These are phyloP conservation scores for Drosophila subobscura DNA, from an alignment of 1,140 invertebrate genomes.

Conservation along the genomic window DNA sequence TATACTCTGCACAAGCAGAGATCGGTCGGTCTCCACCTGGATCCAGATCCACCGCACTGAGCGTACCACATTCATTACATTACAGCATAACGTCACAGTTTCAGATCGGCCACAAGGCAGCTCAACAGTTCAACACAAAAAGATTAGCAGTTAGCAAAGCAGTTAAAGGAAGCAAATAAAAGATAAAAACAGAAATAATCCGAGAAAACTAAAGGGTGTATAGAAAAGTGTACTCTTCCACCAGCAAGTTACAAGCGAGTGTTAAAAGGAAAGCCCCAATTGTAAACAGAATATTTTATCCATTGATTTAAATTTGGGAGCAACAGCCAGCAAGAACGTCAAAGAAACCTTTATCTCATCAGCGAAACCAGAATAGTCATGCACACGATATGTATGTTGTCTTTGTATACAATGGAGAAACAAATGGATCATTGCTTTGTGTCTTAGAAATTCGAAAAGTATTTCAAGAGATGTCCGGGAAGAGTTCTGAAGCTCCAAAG, in stretches of 20 bases:
- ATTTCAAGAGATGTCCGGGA: not conserved
- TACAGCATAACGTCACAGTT: constrained; percentile 81
- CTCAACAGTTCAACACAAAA: constrained; percentile 40
- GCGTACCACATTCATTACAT: constrained; percentile 45
- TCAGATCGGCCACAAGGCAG: constrained; percentile 69
- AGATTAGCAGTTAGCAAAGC: constrained; percentile 32
- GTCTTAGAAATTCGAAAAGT: not conserved
- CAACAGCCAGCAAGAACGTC: not conserved
- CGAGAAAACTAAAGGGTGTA: constrained; percentile 15
- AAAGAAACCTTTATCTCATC: too few species aligned
- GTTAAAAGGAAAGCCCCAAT: too few species aligned
- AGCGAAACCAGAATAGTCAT: too few species aligned
- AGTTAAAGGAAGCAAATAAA: constrained; percentile 1
- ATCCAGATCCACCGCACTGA: too few species aligned
- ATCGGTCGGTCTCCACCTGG: too few species aligned
- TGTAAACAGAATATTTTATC: too few species aligned
- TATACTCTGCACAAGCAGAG: not conserved
- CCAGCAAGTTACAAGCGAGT: too few species aligned
- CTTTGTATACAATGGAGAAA: too few species aligned
- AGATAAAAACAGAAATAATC: constrained; percentile 21
- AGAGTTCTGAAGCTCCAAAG: not conserved
- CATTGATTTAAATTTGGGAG: too few species aligned
- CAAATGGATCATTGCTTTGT: too few species aligned
- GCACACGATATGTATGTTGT: too few species aligned
- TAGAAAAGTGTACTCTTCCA: not conserved